These are phyloP conservation scores for Ypsolopha sequella DNA, from an alignment of 2,888 invertebrate species.

Conservation along the genomic window DNA sequence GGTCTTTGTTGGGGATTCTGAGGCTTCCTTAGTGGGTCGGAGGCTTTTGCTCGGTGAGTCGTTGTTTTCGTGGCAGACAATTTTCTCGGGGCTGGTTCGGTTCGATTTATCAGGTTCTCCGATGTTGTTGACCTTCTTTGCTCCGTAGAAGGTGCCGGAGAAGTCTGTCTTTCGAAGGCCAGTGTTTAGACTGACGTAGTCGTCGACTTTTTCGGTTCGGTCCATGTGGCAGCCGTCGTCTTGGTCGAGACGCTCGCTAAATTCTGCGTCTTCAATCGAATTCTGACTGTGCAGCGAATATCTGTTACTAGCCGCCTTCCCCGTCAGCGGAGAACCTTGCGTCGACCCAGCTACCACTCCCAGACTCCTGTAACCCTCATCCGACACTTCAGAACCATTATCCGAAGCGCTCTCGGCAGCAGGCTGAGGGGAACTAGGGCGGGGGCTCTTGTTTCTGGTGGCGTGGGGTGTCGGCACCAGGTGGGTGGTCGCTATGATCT, in stretches of 20 bases:
- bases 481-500: slow-evolving; percentile 47
- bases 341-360: slow-evolving; percentile 73
- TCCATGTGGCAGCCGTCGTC: slow-evolving; percentile 57
- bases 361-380: slow-evolving; percentile 86
- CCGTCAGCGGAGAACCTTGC: slow-evolving; percentile 56
- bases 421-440: slow-evolving; percentile 64
- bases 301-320: slow-evolving; percentile 68
- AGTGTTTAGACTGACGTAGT: slow-evolving; percentile 76
- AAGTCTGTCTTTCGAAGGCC: slow-evolving; percentile 80
- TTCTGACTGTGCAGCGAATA: slow-evolving; percentile 79
- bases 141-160: slow-evolving; percentile 72
- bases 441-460: slow-evolving; percentile 50
- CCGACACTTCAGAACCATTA: slow-evolving; percentile 87
- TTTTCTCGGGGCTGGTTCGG: slow-evolving; percentile 55
- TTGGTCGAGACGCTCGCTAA: slow-evolving; percentile 76
- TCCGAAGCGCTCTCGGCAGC: slow-evolving; percentile 76
- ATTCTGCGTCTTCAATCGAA: slow-evolving; percentile 80
- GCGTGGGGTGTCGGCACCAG: slow-evolving; percentile 63
- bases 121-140: slow-evolving; percentile 53
- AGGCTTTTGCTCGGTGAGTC: slow-evolving; percentile 57
- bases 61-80: slow-evolving; percentile 42
- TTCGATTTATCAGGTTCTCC: slow-evolving; percentile 41
- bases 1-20: slow-evolving; percentile 48
- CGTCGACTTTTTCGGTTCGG: slow-evolving; percentile 50
- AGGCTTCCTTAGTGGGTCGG: slow-evolving; percentile 40